Evolutionary conservation across 1,140 invertebrate genomes (phyloP), one percentile per base, ranked within the genome.

Genomic region (Aphelinus certus): DNA sequence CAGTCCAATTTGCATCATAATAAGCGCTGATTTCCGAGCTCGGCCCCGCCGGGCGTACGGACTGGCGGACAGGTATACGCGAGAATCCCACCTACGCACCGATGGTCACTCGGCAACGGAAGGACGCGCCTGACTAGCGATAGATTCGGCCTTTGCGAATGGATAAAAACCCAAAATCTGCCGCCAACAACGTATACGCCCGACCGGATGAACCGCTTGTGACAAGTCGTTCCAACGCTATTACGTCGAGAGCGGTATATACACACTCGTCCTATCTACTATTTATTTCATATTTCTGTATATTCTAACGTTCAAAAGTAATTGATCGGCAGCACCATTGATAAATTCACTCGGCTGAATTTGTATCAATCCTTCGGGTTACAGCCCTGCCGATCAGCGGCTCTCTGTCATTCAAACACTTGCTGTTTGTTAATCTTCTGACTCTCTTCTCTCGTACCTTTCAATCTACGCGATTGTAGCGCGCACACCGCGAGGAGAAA

Each of bases 21-120:
- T 58, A 71, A 71, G 66, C 51, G 66, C 57, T 77, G 73, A 75
- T 75, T 75, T 71, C 48, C 68, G 47, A 71, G 71, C 73, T 75
- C 60, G 26, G 0, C 26, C 26, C 26, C 26, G 26, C 26, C 26
- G 26, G 0, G 26, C 26, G 26, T 26, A 26, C 26, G 26, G 47
- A 51, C 62, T 51, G 9, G 55, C 55, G 63, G 48, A 71, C 70
- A 62, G 56, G 47, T 51, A 53, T 53, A 53, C 51, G 51, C 26
- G 26, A 26, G 26, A 26, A 26, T 26, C 26, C 26, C 26, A 70
- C 68, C 68, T 70, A 61, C 68, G 68, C 68, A 46, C 26, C 26
- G 26, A 26, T 26, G 26, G 26, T 26, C 26, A 56, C 42, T 73
- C 60, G 49, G 47, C 53, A 47, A 66, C 55, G 53, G 61, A 56